phyloP scores from a whole-genome alignment of 1,140 invertebrate species.

The Anastatus disparis region DNA sequence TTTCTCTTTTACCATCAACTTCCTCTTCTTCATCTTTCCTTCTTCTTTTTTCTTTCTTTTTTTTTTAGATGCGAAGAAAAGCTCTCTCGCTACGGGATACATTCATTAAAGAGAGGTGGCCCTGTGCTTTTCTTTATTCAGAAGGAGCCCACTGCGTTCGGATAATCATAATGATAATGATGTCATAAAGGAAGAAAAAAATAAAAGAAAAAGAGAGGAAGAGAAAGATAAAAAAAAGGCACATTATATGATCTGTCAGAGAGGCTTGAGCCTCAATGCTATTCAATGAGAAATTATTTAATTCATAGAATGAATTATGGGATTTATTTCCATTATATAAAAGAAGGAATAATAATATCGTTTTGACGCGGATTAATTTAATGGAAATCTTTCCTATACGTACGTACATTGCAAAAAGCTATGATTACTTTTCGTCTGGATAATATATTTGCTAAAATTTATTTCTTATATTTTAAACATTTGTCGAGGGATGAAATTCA shows the following conservation, averaged over 20 bases:
- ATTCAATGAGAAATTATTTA: background rate
- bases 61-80: background rate
- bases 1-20: conserved; percentile 8
- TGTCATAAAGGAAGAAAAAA: background rate
- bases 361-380: conserved; percentile 1
- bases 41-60: background rate
- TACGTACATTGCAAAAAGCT: too few species aligned
- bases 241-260: background rate
- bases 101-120: conserved; percentile 6
- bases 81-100: background rate
- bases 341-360: background rate
- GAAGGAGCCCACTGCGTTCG: background rate
- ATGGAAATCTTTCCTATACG: too few species aligned
- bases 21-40: background rate
- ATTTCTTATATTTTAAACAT: too few species aligned
- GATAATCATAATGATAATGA: conserved; percentile 27
- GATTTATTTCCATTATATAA: background rate
- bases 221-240: conserved; percentile 14
- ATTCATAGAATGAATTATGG: background rate
- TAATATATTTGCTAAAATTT: too few species aligned
- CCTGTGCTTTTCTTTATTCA: too few species aligned
- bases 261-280: too few species aligned
- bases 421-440: too few species aligned
- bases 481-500: too few species aligned
- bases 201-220: background rate